Evolutionary conservation across 2,888 invertebrate species (phyloP), one percentile per base, ranked within the genome.

Genomic region (Drosophila mercatorum): DNA sequence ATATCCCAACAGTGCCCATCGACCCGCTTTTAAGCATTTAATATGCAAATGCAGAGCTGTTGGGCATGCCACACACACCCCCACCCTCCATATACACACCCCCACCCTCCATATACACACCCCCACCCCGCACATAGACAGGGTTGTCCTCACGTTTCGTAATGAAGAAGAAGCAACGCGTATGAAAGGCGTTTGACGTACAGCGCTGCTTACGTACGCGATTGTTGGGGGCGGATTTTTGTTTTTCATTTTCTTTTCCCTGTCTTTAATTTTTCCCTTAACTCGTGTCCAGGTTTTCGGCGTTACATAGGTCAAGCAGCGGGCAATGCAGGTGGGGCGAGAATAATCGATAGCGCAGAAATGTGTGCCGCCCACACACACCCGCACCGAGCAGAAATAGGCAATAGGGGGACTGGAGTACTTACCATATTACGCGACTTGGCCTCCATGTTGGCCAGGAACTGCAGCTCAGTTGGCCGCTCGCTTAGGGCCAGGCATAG

Each of bases 361-460:
- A 28, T 65, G 49, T 68, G 53, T 38, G 40, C 40, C 43, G 12
- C 56, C 31, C 56, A 31, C 56, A 34, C 34, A 56, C 43, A 17
- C 56, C 31, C 56, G 31, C 56, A 10, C 10, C 43, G 62, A 56
- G 64, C 46, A 67, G n/a, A 41, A 55, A 28, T 55, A n/a, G 49
- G 17, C 0, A 17, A 17, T 17, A 22, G 22, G 22, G 22, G 22
- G 22, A 2, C 22, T 22, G 2, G 10, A n/a, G 17, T 17, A 75
- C 84, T 82, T 62, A 84, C 84, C 84, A 84, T 82, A 80, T 84
- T 84, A 63, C 84, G 88, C 60, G 86, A 70, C 68, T 81, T 85
- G 63, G 75, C 72, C 10, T 71, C 75, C 75, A 73, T 80, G 28
- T 72, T 62, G 58, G 67, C 70, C 47, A 66, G 61, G 36, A 52